Base-by-base conservation (phyloP, 2,797 vertebrate species). In the Acomys russatus region DNA sequence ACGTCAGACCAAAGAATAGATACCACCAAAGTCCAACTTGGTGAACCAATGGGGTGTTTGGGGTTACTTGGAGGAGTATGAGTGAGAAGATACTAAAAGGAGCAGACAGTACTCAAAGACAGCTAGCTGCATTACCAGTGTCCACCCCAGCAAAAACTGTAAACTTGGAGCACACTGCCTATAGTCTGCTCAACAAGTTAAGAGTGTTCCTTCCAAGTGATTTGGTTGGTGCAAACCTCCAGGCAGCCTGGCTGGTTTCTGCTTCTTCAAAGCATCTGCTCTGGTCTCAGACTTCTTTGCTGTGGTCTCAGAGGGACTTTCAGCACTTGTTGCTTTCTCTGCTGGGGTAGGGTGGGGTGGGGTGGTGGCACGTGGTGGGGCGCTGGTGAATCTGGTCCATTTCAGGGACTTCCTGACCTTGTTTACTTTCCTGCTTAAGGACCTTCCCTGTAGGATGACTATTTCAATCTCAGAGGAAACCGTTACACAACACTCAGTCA, bases 361-460 rank as follows among this genome's bases (percentile, higher is more conserved):
- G 73, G 38, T 20, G 4, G 28, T 14, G 14, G 6, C 44, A 44
- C 44, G 44, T 44, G 44, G 44, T 44, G 4, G 44, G 44, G 44
- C 44, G 44, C 82, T 33, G 17, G 82, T 12, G 61, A 49, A 66
- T 51, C 63, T 85, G 38, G 18, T 85, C 28, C 49, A 38, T 85
- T 85, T 68, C 63, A 66, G 63, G 82, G 28, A 85, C 63, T 85
- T 85, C 82, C 82, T 85, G 63, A 85, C 44, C 17, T 68, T 85
- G 82, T 85, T 51, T 33, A 85, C 63, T 84, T 84, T 84, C 82
- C 18, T 49, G 38, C 18, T 66, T 66, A 66, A 85, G 63, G 63
- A 68, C 3, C 5, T 85, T 84, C 30, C 38, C 63, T 66, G 38
- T 18, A 22, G 63, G 82, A 33, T 6, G 38, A 51, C 22, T 66